Percentiles rank a stretch among this genome's conserved stretches.
These are phyloP conservation scores for Stegana nigrithorax DNA, from an alignment of 2,888 invertebrate species.

Conservation along the genomic window DNA sequence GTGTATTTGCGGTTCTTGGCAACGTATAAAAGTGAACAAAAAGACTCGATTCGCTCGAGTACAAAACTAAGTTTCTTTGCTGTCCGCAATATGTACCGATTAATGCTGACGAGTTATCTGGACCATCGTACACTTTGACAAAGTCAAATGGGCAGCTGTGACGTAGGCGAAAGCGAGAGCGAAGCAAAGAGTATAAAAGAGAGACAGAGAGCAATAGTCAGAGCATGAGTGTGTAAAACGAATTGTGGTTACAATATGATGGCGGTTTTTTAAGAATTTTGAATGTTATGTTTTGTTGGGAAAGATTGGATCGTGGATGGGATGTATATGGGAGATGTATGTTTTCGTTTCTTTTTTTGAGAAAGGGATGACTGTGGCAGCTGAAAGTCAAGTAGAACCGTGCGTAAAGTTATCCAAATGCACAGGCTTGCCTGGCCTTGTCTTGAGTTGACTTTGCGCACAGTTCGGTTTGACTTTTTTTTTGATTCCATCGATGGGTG, in stretches of 20 bases:
- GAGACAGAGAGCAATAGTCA: conserved; percentile 21
- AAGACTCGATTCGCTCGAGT: conserved; percentile 91
- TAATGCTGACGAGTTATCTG: conserved; percentile 86
- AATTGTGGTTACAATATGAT: conserved; percentile 6
- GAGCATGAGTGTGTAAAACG: conserved; percentile 28
- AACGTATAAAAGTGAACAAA: conserved; percentile 93
- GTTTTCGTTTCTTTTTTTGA: neutral
- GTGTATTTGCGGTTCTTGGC: conserved; percentile 90
- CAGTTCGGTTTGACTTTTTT: conserved; percentile 47
- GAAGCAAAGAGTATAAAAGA: conserved; percentile 16
- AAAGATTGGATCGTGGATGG: conserved; percentile 29
- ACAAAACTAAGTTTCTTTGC: conserved; percentile 94
- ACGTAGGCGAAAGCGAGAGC: conserved; percentile 27
- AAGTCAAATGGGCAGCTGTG: conserved; percentile 97
- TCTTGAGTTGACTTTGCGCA: neutral
- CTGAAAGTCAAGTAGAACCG: conserved; percentile 48
- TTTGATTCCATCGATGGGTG: conserved; percentile 27
- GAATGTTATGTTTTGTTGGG: no score
- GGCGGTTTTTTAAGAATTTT: no score
- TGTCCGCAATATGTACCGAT: conserved; percentile 98
- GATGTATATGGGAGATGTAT: neutral
- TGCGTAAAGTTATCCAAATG: neutral
- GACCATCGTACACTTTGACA: conserved; percentile 96
- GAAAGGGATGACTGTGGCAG: conserved; percentile 30
- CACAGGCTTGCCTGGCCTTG: neutral